A percentile compares a stretch with the other conserved stretches of the same genome.
phyloP scores from a whole-genome alignment of 2,113 vertebrate species.

The Eolophus roseicapilla region DNA sequence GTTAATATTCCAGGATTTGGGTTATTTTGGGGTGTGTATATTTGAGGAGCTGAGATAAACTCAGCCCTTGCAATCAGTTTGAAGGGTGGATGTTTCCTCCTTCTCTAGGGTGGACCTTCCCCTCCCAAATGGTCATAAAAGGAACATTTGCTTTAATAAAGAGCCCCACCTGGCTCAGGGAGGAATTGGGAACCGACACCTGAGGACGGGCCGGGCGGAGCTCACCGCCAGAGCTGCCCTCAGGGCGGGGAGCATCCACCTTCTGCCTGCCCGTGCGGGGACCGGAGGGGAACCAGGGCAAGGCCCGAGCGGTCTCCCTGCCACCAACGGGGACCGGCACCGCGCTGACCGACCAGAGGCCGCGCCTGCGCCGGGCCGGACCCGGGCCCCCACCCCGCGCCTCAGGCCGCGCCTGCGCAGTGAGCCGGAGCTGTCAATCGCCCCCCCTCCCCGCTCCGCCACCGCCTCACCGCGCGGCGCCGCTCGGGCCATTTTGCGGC shows the following conservation, averaged over 20 bases:
- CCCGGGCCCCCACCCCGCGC: not conserved
- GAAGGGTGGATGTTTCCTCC: not conserved
- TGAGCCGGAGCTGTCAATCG: not conserved
- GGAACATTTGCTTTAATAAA: not conserved
- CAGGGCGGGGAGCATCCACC: not conserved
- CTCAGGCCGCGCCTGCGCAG: not conserved
- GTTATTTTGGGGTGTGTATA: not conserved
- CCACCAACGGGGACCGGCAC: no score
- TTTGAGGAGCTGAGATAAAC: not conserved
- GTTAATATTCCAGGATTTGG: not conserved
- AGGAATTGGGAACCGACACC: not conserved
- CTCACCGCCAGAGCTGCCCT: not conserved
- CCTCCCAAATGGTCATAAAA: not conserved
- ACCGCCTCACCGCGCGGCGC: not conserved
- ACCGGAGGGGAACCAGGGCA: no score
- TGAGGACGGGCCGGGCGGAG: not conserved
- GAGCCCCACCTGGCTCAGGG: fast-evolving
- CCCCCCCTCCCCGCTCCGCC: not conserved
- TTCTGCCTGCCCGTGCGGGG: no score
- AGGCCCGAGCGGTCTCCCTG: no score
- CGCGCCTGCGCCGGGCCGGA: not conserved
- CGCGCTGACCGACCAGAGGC: not conserved
- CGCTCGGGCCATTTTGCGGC: constrained; percentile 73
- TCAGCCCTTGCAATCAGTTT: not conserved
- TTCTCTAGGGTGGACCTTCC: no score